Conservation (phyloP, 1,140 invertebrate genomes). For the Leptinotarsa defecta region DNA sequence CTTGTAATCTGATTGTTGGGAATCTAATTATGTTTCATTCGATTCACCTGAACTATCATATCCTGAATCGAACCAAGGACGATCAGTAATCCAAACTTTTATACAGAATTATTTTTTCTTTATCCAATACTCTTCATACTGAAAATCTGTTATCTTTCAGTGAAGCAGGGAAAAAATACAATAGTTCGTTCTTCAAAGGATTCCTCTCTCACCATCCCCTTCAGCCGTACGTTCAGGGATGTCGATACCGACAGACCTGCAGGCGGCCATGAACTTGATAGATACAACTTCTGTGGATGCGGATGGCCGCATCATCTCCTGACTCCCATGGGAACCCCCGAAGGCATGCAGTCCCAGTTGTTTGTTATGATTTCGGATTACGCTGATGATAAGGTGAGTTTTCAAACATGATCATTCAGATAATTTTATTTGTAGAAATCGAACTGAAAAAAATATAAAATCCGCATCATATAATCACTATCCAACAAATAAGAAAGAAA, state of each 20-base stretch:
- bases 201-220: constrained; percentile 75
- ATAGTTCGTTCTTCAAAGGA: constrained; percentile 65
- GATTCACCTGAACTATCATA: too few relatives aligned
- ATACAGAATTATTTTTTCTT: too few relatives aligned
- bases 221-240: constrained; percentile 71
- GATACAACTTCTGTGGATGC: constrained; percentile 82
- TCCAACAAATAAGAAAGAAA: too few relatives aligned
- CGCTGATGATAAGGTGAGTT: constrained; percentile 68
- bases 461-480: too few relatives aligned
- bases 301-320: constrained; percentile 88
- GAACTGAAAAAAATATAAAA: too few relatives aligned
- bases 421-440: too few relatives aligned
- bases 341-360: constrained; percentile 71
- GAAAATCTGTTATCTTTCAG: constrained; percentile 52
- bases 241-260: constrained; percentile 62
- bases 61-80: too few relatives aligned
- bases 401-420: too few relatives aligned
- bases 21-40: too few relatives aligned
- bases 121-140: too few relatives aligned
- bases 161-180: constrained; percentile 67
- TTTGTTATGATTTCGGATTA: constrained; percentile 84
- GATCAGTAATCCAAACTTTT: too few relatives aligned
- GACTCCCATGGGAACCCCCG: constrained; percentile 71
- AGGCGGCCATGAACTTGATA: constrained; percentile 59
- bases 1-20: too few relatives aligned